Conservation (phyloP, 2,888 invertebrate species). For the Eupithecia pulchellata region DNA sequence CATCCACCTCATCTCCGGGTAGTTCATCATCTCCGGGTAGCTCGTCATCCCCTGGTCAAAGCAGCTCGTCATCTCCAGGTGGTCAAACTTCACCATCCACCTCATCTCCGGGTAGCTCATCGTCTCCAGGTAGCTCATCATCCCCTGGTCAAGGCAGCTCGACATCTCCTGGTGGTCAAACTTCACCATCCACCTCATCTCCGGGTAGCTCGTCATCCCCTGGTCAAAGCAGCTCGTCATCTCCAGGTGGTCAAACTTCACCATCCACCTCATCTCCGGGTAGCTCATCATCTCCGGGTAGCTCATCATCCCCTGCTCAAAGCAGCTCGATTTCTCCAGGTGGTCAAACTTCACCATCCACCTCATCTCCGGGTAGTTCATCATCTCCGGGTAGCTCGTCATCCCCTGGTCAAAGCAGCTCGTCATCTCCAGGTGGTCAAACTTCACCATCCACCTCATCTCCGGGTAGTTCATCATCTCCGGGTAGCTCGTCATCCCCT, state of each 20-base stretch:
- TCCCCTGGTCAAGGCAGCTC: not conserved
- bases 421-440: not conserved
- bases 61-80: not conserved
- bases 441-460: not conserved
- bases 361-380: too few relatives aligned
- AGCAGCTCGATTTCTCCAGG: not conserved
- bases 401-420: not conserved
- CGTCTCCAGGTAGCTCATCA: too few relatives aligned
- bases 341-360: not conserved
- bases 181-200: not conserved
- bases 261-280: not conserved
- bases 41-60: not conserved
- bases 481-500: not conserved
- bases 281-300: not conserved
- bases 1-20: too few relatives aligned
- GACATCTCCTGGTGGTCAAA: not conserved
- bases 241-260: not conserved
- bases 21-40: too few relatives aligned
- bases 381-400: not conserved
- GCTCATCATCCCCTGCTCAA: too few relatives aligned
- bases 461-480: too few relatives aligned
- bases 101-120: not conserved
- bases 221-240: not conserved
- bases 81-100: not conserved
- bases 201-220: not conserved